Evolutionary conservation across 1,140 invertebrate species (phyloP).

Genomic region (Drosophila arawakana): DNA sequence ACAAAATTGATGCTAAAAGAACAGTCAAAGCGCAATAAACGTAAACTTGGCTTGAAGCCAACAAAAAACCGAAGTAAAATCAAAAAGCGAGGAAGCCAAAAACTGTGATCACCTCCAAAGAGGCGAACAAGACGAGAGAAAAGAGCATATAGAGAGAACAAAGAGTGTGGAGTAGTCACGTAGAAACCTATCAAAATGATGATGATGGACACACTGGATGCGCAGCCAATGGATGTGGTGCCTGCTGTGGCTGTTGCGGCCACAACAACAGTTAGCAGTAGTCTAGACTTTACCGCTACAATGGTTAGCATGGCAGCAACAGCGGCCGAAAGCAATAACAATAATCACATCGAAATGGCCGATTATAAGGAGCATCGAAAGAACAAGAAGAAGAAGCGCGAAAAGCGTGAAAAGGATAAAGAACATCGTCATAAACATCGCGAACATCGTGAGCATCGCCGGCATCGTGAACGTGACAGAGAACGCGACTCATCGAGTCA

Average conservation of each 20-base stretch:
- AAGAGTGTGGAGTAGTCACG: background rate
- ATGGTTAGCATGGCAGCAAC: slow-evolving; percentile 75
- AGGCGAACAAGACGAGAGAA: slow-evolving; percentile 15
- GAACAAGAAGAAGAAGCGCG: slow-evolving; percentile 83
- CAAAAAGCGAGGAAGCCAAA: slow-evolving; percentile 18
- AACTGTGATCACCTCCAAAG: slow-evolving; percentile 45
- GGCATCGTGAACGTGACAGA: slow-evolving; percentile 63
- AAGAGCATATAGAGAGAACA: slow-evolving; percentile 16
- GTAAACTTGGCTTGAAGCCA: slow-evolving; percentile 59
- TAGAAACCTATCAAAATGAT: slow-evolving; percentile 67
- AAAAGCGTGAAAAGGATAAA: slow-evolving; percentile 80
- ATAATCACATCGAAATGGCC: slow-evolving; percentile 78
- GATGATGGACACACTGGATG: slow-evolving; percentile 83
- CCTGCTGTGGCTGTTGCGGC: slow-evolving; percentile 71
- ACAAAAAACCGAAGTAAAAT: slow-evolving; percentile 13
- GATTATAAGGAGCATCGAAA: slow-evolving; percentile 83
- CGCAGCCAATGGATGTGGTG: slow-evolving; percentile 74
- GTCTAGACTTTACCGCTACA: slow-evolving; percentile 69
- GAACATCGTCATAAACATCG: slow-evolving; percentile 75
- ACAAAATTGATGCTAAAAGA: slow-evolving; percentile 69
- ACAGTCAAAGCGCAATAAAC: slow-evolving; percentile 46
- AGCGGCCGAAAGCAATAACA: slow-evolving; percentile 71
- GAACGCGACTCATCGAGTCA: slow-evolving; percentile 47
- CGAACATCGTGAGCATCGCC: slow-evolving; percentile 65
- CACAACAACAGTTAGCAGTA: slow-evolving; percentile 57